Base-by-base conservation (phyloP, 2,888 invertebrate species). In the Amphipyra berbera region DNA sequence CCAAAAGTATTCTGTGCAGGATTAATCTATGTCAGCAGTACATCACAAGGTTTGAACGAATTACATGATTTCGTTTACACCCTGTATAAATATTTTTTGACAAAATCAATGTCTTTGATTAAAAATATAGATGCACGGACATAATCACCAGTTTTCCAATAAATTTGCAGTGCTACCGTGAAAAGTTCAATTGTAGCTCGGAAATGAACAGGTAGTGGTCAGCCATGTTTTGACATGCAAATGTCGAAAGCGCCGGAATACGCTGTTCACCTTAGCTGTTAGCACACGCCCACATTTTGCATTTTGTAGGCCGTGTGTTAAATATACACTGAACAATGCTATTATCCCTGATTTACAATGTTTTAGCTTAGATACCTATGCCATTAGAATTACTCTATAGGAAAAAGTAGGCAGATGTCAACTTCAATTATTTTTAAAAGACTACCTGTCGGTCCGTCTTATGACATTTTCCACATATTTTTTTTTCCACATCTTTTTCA, bases 141-240 rank as follows among this genome's bases (percentile, higher is more conserved):
- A 14, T 66, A 68, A 73, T 65, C 59, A 67, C 63, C 61, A 68
- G 65, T 61, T 76, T 82, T 69, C 66, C 62, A 60, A 68, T 61
- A 59, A 70, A 74, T 64, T 63, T 69, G 67, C 79, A 79, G 81
- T 81, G 49, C 81, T 88, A 81, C 78, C 78, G 76, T 78, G 84
- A 81, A 86, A 87, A 84, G 78, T 85, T 83, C 68, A 81, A 78
- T 70, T 81, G 68, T 76, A 62, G 69, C 79, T 85, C 86, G 89
- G 87, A 90, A 91, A 90, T 88, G 87, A 89, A 85, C 82, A 78
- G 87, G 90, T 89, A 88, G 88, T 86, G 88, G 88, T 88, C 84
- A 83, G 83, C 84, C 73, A 79, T 82, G 87, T 88, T 90, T 90
- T 90, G 88, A 90, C 89, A 90, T 90, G 91, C 88, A 89, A 90